Percentiles rank a stretch among this genome's conserved stretches.
Conservation (phyloP, 2,888 invertebrate genomes). For the Caenorhabditis afra region DNA sequence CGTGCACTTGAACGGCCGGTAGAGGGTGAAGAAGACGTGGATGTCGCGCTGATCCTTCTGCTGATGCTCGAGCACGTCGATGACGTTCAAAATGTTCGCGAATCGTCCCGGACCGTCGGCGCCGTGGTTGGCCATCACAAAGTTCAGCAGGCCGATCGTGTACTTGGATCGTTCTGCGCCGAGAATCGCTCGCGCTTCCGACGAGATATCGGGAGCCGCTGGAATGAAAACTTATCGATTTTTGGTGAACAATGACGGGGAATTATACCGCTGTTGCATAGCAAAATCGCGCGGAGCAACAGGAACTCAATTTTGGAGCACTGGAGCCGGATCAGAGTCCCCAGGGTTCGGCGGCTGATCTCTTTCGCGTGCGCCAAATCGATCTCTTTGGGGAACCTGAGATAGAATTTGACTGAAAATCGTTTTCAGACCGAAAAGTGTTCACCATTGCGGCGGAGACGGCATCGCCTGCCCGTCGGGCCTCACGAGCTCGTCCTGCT, state of each 20-base stretch:
- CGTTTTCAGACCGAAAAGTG: slow-evolving; percentile 15
- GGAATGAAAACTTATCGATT: not conserved
- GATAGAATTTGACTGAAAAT: slow-evolving; percentile 9
- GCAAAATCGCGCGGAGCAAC: slow-evolving; percentile 34
- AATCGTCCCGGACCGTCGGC: slow-evolving; percentile 37
- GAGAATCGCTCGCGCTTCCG: slow-evolving; percentile 12
- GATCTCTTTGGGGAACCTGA: slow-evolving; percentile 23
- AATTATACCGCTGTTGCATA: slow-evolving; percentile 35
- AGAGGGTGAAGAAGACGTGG: slow-evolving; percentile 14
- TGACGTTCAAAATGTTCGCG: slow-evolving; percentile 32
- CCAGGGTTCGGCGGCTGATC: slow-evolving; percentile 11
- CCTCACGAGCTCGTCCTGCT: slow-evolving; percentile 25
- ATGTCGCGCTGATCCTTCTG: slow-evolving; percentile 49
- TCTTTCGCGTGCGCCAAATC: too few species aligned
- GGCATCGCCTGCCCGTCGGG: slow-evolving; percentile 33
- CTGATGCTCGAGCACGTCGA: slow-evolving; percentile 46
- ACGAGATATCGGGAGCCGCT: slow-evolving; percentile 44
- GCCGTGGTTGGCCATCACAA: slow-evolving; percentile 32
- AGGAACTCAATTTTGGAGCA: slow-evolving; percentile 46
- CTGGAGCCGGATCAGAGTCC: slow-evolving; percentile 20
- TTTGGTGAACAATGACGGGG: not conserved
- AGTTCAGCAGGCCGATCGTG: slow-evolving; percentile 33
- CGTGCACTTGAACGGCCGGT: slow-evolving; percentile 13
- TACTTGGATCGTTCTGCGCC: slow-evolving; percentile 39
- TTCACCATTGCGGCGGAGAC: slow-evolving; percentile 14